Evolutionary conservation across 2,888 invertebrate species (phyloP), one percentile per base, ranked within the genome.

Genomic region (Mantis religiosa): DNA sequence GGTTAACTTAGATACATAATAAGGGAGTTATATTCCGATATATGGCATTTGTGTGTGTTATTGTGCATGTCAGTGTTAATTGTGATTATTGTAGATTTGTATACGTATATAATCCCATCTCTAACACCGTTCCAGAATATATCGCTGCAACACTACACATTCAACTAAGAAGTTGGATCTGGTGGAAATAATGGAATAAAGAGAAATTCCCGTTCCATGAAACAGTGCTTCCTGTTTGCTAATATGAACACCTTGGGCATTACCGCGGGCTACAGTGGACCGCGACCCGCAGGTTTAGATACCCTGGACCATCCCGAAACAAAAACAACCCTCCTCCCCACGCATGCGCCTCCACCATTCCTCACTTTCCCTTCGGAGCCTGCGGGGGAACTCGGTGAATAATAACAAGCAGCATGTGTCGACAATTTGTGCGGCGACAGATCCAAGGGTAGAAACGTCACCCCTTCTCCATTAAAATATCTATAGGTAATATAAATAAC

Each of bases 401-500:
- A 71, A 71, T 71, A 71, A 71, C 54, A 71, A 71, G 15, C 20
- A 15, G 54, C 54, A 25, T 71, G 54, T 71, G 54, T 71, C 20
- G 20, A 71, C 54, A 71, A 71, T 71, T 71, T 71, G 54, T 71
- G 54, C 54, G 54, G 54, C 54, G 54, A 25, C 54, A 71, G 54
- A 71, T 71, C 54, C 54, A 71, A 71, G 54, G 54, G 54, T 71
- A 71, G 54, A 71, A 71, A 71, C 54, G 54, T 25, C 54, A 71
- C 54, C 54, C 54, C 54, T 71, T 71, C 85, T 85, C 54, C 85
- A 85, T 85, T 85, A 85, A 85, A 85, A 85, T 54, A 54, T 54
- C 85, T 85, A 85, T 85, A 85, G 85, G 85, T 54, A 85, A 85
- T 54, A 27, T 47, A 47, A 85, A 85, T 85, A 85, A 85, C 85